Conservation (phyloP, 2,113 vertebrate species). For the Crotalus horridus region DNA sequence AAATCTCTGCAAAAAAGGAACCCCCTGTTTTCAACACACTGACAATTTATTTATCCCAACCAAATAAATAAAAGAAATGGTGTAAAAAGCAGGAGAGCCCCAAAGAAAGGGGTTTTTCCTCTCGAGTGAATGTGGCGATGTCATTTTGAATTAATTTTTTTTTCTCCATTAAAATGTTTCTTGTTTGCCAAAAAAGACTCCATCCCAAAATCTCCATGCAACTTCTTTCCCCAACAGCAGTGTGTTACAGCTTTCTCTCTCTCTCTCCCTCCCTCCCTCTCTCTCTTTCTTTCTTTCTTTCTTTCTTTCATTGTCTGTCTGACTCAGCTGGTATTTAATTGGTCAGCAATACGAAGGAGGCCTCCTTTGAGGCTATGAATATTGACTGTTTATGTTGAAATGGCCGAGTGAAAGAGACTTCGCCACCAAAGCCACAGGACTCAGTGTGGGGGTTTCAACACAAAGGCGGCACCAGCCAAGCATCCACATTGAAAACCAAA, state of each 20-base stretch:
- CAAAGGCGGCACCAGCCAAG: slow-evolving; percentile 86
- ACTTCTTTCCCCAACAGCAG: slow-evolving; percentile 35
- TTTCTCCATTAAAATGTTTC: slow-evolving; percentile 47
- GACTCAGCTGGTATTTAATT: slow-evolving; percentile 95
- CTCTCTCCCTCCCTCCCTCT: too few relatives aligned
- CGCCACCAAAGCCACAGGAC: slow-evolving; percentile 82
- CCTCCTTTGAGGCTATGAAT: slow-evolving; percentile 89
- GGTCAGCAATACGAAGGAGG: slow-evolving; percentile 89
- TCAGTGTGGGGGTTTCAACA: slow-evolving; percentile 84
- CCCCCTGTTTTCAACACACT: rapidly evolving
- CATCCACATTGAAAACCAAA: slow-evolving; percentile 73
- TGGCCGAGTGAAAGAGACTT: slow-evolving; percentile 87
- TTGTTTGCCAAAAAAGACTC: slow-evolving; percentile 32
- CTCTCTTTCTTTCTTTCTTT: neutral
- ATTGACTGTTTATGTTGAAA: slow-evolving; percentile 94
- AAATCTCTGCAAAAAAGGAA: neutral
- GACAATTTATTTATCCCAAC: slow-evolving; percentile 21
- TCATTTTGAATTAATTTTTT: slow-evolving; percentile 46
- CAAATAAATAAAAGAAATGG: slow-evolving; percentile 11
- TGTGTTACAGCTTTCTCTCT: slow-evolving; percentile 51
- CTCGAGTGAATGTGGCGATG: neutral
- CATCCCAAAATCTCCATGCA: neutral
- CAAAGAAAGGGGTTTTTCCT: slow-evolving; percentile 2
- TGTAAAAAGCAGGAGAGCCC: neutral
- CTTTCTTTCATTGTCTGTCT: slow-evolving; percentile 70